A percentile compares a stretch with the other conserved stretches of the same genome.
These are phyloP conservation scores for Anoplolepis gracilipes DNA, from an alignment of 1,140 invertebrate species.

Conservation along the genomic window DNA sequence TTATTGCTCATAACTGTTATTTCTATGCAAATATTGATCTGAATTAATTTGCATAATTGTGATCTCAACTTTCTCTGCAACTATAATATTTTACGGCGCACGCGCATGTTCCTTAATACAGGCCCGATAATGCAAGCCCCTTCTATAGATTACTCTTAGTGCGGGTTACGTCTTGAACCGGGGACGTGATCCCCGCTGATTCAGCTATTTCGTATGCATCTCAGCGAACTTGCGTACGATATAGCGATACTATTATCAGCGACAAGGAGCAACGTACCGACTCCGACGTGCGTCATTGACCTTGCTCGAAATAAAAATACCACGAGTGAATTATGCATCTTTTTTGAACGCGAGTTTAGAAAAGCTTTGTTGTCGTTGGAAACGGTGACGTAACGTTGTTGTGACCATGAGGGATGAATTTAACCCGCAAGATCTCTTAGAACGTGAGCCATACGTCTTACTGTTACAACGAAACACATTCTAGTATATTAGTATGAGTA, in stretches of 20 bases:
- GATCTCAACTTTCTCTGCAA: neutral
- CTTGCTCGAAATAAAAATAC: slow-evolving; percentile 63
- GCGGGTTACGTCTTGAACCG: neutral
- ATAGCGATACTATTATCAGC: slow-evolving; percentile 62
- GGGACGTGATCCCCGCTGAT: slow-evolving; percentile 19
- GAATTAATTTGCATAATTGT: neutral
- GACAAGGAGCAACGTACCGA: slow-evolving; percentile 70
- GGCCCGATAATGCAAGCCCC: neutral
- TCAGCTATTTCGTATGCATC: slow-evolving; percentile 30
- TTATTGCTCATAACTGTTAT: neutral
- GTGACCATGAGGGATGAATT: slow-evolving; percentile 35
- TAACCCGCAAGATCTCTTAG: neutral
- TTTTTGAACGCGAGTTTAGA: neutral
- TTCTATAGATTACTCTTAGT: neutral
- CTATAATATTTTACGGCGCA: neutral
- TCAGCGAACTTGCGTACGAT: neutral
- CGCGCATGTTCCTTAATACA: neutral
- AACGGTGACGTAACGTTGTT: slow-evolving; percentile 16
- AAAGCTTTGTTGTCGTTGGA: neutral
- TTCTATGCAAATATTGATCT: neutral
- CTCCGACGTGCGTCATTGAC: slow-evolving; percentile 70
- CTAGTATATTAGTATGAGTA: neutral
- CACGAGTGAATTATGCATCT: neutral
- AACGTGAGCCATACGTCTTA: slow-evolving; percentile 13
- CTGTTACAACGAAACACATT: neutral